These are phyloP conservation scores for Dioctria linearis DNA, from an alignment of 2,888 invertebrate genomes.

Conservation along the genomic window DNA sequence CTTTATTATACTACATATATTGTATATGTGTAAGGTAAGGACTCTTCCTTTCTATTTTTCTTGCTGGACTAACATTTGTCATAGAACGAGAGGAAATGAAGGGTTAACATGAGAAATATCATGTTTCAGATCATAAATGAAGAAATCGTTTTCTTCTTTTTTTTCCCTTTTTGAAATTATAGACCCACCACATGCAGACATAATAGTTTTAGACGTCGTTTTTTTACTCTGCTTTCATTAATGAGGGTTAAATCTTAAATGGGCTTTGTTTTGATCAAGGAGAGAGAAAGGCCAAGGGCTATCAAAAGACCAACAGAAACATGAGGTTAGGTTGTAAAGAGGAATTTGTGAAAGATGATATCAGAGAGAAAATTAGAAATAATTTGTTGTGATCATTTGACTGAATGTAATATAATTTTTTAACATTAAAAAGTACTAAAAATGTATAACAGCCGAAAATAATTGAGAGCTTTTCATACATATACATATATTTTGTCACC, in stretches of 20 bases:
- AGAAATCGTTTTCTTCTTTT: conserved; percentile 12
- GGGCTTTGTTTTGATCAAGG: neutral
- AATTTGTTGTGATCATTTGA: neutral
- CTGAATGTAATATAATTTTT: neutral
- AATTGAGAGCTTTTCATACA: neutral
- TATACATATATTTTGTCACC: conserved; percentile 16
- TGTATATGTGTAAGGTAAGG: neutral
- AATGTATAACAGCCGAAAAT: neutral
- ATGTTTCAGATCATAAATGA: conserved; percentile 31
- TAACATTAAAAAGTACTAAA: neutral
- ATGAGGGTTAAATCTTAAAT: conserved; percentile 33
- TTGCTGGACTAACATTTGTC: conserved; percentile 10
- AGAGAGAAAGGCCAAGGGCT: neutral
- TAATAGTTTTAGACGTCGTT: conserved; percentile 8
- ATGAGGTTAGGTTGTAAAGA: neutral
- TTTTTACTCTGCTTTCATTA: conserved; percentile 14
- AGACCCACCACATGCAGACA: conserved; percentile 33
- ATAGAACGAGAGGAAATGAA: conserved; percentile 23
- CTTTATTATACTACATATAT: neutral
- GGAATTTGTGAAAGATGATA: neutral
- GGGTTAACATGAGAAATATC: conserved; percentile 31
- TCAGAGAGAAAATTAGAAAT: neutral
- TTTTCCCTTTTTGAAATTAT: neutral
- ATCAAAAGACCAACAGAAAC: neutral
- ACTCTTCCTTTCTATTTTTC: conserved; percentile 31